phyloP scores from a whole-genome alignment of 2,888 invertebrate genomes.

The Ophion ventricosus region DNA sequence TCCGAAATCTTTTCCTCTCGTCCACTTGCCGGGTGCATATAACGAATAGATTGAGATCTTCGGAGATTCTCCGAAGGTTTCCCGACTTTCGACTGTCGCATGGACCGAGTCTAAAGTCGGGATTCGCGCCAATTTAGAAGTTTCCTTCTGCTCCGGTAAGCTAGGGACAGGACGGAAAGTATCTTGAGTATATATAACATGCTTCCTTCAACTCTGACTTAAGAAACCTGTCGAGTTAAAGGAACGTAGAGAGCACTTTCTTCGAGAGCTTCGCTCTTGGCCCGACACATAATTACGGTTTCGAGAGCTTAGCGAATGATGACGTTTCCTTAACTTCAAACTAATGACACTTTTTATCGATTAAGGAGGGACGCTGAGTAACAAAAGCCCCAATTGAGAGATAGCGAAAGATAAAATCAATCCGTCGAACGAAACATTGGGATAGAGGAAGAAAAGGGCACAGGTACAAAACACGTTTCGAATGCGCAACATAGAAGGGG shows the following conservation, averaged over 20 bases:
- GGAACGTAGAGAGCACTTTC: constrained; percentile 43
- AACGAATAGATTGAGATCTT: constrained; percentile 58
- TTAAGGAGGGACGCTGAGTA: neutral
- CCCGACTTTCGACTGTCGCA: constrained; percentile 23
- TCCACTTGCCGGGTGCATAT: constrained; percentile 26
- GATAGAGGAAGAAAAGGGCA: neutral
- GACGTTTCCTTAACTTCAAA: constrained; percentile 13
- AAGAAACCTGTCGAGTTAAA: constrained; percentile 38
- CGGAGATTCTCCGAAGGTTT: constrained; percentile 38
- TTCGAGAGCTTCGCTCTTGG: constrained; percentile 30
- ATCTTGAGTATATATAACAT: constrained; percentile 29
- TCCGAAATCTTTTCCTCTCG: constrained; percentile 30
- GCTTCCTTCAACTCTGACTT: constrained; percentile 22
- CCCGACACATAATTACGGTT: constrained; percentile 37
- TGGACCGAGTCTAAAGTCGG: constrained; percentile 13
- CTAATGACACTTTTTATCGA: constrained; percentile 9
- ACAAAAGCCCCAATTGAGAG: neutral
- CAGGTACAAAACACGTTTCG: neutral
- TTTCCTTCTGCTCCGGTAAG: constrained; percentile 28
- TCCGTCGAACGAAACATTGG: neutral
- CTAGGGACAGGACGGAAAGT: constrained; percentile 30
- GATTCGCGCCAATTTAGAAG: constrained; percentile 52
- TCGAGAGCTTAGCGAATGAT: constrained; percentile 11
- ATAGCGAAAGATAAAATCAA: neutral
- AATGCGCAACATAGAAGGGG: neutral